Evolutionary conservation across 1,140 invertebrate genomes (phyloP).

Genomic region (Apis florea): DNA sequence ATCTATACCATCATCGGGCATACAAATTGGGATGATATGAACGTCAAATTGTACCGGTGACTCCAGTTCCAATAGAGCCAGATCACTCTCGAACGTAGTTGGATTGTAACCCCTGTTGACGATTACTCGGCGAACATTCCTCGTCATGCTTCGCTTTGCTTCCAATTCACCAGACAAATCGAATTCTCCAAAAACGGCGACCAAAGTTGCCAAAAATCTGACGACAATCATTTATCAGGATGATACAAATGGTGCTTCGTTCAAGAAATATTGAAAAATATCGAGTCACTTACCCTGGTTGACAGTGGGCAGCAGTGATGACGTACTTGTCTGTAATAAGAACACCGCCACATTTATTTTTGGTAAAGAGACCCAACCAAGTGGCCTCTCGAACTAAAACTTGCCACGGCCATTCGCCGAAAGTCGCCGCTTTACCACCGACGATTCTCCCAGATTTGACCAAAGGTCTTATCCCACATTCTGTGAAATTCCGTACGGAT

Average conservation of each 20-base stretch:
- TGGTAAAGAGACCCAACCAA: conserved; percentile 96
- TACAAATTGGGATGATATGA: conserved; percentile 95
- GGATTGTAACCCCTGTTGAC: conserved; percentile 94
- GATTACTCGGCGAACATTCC: conserved; percentile 92
- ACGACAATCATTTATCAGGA: conserved; percentile 11
- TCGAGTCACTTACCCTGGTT: conserved; percentile 87
- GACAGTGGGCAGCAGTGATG: conserved; percentile 96
- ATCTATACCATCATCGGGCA: conserved; percentile 90
- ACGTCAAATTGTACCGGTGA: conserved; percentile 90
- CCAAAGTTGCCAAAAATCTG: conserved; percentile 93
- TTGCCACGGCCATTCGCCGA: conserved; percentile 97
- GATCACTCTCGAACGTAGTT: conserved; percentile 94
- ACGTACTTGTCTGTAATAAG: conserved; percentile 92
- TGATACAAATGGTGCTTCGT: not conserved
- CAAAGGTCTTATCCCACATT: conserved; percentile 92
- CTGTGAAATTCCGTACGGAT: conserved; percentile 79
- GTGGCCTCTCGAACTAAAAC: conserved; percentile 94
- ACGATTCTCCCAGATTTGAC: conserved; percentile 92
- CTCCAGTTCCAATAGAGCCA: conserved; percentile 92
- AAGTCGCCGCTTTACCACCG: conserved; percentile 91
- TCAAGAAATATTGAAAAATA: not conserved
- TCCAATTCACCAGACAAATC: conserved; percentile 93
- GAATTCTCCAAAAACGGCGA: conserved; percentile 94
- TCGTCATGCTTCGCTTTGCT: conserved; percentile 87
- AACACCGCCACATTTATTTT: conserved; percentile 97